Evolutionary conservation across 1,140 invertebrate genomes (phyloP).

Genomic region (Oscheius sp.): DNA sequence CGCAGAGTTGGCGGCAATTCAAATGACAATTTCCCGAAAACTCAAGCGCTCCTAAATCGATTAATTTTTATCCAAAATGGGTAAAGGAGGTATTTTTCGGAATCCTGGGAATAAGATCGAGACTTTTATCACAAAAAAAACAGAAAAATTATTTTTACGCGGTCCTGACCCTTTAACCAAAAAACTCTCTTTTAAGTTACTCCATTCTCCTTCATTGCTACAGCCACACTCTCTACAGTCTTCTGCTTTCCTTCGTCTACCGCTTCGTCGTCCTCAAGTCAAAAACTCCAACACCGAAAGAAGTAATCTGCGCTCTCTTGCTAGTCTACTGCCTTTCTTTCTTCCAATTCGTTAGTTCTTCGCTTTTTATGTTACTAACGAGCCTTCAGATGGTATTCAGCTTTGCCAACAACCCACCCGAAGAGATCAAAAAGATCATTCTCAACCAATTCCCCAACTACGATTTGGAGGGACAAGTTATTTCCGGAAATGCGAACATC

Average conservation of each 20-base stretch:
- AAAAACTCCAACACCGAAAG: neutral
- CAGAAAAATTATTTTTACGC: neutral
- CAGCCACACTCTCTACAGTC: neutral
- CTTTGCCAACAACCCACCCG: neutral
- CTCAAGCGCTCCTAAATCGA: neutral
- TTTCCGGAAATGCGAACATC: constrained; percentile 3
- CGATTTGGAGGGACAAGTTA: neutral
- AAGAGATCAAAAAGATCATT: neutral
- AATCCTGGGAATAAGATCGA: neutral
- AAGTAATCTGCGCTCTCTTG: neutral
- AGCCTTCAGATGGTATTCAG: neutral
- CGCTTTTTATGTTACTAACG: neutral
- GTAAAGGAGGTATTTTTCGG: neutral
- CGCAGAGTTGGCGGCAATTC: neutral
- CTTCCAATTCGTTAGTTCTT: neutral
- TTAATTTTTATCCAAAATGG: neutral
- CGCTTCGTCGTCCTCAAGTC: neutral
- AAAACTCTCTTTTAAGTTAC: constrained; percentile 11
- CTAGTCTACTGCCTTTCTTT: constrained; percentile 10
- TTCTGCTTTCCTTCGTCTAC: constrained; percentile 11
- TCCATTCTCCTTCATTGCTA: neutral
- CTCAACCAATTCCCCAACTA: neutral
- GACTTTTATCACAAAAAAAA: neutral
- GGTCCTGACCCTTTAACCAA: too few relatives aligned
- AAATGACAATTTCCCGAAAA: neutral